Evolutionary conservation across 2,888 invertebrate genomes (phyloP).

Genomic region (Acrocyrtus sp.): DNA sequence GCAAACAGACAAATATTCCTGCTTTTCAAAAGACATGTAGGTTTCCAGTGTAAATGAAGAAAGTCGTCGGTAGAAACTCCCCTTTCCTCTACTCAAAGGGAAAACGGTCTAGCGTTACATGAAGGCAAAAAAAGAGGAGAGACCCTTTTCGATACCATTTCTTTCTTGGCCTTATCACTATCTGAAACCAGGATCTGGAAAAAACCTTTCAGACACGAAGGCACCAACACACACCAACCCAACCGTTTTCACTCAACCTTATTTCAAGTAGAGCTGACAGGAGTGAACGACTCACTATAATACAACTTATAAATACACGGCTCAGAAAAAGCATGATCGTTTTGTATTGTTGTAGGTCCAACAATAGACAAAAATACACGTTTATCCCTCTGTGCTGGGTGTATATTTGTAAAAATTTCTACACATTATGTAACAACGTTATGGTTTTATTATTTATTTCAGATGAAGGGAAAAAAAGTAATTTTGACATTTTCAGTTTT

Average conservation of each 20-base stretch:
- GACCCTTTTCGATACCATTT: slow-evolving; percentile 1
- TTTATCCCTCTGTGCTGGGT: too few relatives aligned
- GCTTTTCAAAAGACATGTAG: slow-evolving; percentile 9
- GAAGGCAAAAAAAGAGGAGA: neutral
- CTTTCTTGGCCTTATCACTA: slow-evolving; percentile 15
- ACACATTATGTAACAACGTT: neutral
- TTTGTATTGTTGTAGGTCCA: neutral
- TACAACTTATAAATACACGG: neutral
- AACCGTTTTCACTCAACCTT: slow-evolving; percentile 7
- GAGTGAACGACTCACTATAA: slow-evolving; percentile 31
- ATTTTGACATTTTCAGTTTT: slow-evolving; percentile 41
- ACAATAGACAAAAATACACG: neutral
- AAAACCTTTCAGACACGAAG: slow-evolving; percentile 46
- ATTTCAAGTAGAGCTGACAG: slow-evolving; percentile 37
- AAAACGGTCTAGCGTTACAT: neutral
- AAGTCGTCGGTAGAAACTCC: too few relatives aligned
- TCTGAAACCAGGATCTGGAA: slow-evolving; percentile 23
- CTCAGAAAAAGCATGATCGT: too few relatives aligned
- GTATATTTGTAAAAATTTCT: neutral
- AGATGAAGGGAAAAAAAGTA: slow-evolving; percentile 26
- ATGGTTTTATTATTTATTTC: neutral
- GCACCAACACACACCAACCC: slow-evolving; percentile 15
- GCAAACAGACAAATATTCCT: slow-evolving; percentile 22
- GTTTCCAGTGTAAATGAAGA: too few relatives aligned
- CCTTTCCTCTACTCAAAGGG: neutral